Evolutionary conservation across 2,113 vertebrate genomes (phyloP), one percentile per base, ranked within the genome.

Genomic region (Pyrgilauda ruficollis): DNA sequence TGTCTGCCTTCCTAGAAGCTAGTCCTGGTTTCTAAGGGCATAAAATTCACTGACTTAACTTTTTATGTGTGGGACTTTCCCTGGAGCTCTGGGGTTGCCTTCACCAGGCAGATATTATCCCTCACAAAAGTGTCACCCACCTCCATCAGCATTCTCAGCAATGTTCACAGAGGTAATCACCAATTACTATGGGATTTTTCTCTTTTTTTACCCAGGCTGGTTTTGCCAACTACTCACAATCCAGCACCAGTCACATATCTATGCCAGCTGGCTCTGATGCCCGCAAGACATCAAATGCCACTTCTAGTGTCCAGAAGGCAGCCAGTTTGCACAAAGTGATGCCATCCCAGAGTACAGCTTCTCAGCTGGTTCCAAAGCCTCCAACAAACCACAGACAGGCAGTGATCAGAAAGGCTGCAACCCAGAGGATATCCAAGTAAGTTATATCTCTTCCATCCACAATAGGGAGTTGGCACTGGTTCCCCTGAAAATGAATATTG

Each of bases 401-500:
- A 87, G 89, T 89, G 46, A 93, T 97, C 96, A 98, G 98, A 97
- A 99, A 98, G 96, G 96, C 97, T 33, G 55, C 98, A 95, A 92
- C 97, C 35, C 98, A 99, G 91, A 98, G 98, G 83, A 96, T 98
- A 88, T 97, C 97, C 97, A 99, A 98, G 99, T 99, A 99, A 99
- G 98, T 97, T 92, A 94, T 64, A 13, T 93, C 73, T 85, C n/a
- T 92, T 87, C 52, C 13, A 49, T 79, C n/a, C 26, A 26, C 44
- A 46, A 23, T 11, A 84, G 35, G 39, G 28, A 75, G 12, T 20
- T 90, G 44, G 43, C 58, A 62, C 13, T 74, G 39, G 27, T 84
- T 64, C 14, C 19, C 6, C 17, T 4, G 2, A 67, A 82, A 70
- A 66, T 64, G 13, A 85, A 50, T 84, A 59, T 49, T 2, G 1